Conservation (phyloP, 2,113 vertebrate species). For the Phodopus roborovskii region DNA sequence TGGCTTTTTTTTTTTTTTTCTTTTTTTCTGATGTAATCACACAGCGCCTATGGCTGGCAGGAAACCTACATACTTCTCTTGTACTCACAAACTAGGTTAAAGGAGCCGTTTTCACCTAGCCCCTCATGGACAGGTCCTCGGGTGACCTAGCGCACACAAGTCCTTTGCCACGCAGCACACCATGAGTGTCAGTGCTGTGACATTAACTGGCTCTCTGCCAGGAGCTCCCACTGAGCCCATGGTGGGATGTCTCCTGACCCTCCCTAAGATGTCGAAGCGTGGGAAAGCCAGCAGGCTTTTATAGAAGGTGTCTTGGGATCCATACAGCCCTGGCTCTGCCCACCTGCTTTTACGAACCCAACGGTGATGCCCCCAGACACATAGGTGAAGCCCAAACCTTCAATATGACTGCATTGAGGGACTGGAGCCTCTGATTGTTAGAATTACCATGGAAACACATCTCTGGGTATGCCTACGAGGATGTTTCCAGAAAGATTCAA, state of each 20-base stretch:
- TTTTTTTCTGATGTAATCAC: neutral
- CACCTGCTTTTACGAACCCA: neutral
- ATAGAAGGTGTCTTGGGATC: neutral
- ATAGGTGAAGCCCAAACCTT: neutral
- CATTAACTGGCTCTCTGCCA: neutral
- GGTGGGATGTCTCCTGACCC: neutral
- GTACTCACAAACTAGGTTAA: neutral
- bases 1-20: neutral
- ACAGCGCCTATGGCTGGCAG: neutral
- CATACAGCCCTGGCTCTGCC: neutral
- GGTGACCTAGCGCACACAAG: neutral
- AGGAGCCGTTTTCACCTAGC: neutral
- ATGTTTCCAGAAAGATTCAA: neutral
- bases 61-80: neutral
- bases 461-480: neutral
- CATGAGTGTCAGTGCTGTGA: neutral
- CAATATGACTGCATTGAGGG: neutral
- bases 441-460: no score
- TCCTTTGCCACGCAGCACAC: neutral
- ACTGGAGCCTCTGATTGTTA: neutral
- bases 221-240: neutral
- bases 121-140: neutral
- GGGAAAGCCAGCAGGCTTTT: neutral
- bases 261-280: neutral
- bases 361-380: fast-evolving